Conservation (phyloP, 1,140 invertebrate species). For the Lethrus apterus region DNA sequence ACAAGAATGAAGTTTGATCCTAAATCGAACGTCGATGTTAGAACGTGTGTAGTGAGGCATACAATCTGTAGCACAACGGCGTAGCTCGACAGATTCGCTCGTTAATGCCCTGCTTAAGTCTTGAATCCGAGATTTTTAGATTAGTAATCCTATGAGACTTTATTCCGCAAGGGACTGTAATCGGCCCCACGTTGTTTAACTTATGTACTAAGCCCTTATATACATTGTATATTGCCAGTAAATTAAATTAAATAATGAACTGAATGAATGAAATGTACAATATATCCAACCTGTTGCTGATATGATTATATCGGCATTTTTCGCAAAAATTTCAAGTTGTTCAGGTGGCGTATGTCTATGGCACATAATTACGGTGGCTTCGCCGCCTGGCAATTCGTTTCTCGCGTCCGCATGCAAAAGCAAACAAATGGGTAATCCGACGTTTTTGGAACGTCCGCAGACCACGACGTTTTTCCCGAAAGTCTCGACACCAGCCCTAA, state of each 20-base stretch:
- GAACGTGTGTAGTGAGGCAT: too few species aligned
- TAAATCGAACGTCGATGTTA: too few species aligned
- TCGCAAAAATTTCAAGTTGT: conserved; percentile 59
- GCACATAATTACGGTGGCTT: conserved; percentile 82
- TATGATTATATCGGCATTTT: conserved; percentile 75
- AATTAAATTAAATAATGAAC: conserved; percentile 10
- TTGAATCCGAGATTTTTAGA: too few species aligned
- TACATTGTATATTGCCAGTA: background rate
- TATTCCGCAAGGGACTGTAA: too few species aligned
- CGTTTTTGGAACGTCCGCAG: conserved; percentile 82
- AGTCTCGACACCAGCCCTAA: conserved; percentile 64
- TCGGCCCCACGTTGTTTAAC: too few species aligned
- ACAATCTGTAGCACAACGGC: too few species aligned
- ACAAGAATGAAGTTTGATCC: too few species aligned
- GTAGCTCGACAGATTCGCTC: too few species aligned
- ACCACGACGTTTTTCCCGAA: conserved; percentile 82
- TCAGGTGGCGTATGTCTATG: conserved; percentile 76
- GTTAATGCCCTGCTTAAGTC: too few species aligned
- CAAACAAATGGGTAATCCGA: conserved; percentile 79
- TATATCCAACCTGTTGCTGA: conserved; percentile 62
- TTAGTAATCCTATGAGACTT: too few species aligned
- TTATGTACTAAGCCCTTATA: too few species aligned
- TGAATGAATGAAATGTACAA: conserved; percentile 3
- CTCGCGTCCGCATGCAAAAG: conserved; percentile 63
- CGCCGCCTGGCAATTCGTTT: conserved; percentile 49